Evolutionary conservation across 2,113 vertebrate genomes (phyloP), one percentile per base, ranked within the genome.

Genomic region (Noturus placidus): DNA sequence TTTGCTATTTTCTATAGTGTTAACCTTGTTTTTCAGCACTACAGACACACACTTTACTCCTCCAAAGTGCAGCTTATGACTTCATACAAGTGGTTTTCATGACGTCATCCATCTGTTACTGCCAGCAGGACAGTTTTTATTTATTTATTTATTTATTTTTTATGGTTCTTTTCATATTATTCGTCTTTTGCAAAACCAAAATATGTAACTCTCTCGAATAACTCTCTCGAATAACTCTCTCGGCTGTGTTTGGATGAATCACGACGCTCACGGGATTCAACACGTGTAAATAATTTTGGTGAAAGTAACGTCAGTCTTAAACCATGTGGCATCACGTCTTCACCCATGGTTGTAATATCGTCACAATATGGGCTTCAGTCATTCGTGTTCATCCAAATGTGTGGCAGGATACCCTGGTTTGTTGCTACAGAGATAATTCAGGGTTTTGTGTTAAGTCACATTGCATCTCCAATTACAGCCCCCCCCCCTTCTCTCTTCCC

Each of bases 361-460:
- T 20, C 19, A 1, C 19, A 25, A 14, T 22, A 22, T 80, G 33
- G 5, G 20, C 25, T 25, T 20, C 11, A 20, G 3, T 57, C 78
- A 33, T 57, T 57, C 17, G 5, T 1, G 25, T 35, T 80, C 77
- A 0, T 57, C n/a, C 17, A 25, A 59, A 81, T 33, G 35, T 92
- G 90, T 91, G 92, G 56, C 11, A 92, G 88, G 87, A 89, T 87
- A 85, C 89, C 77, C 88, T 74, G 87, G 22, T 89, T 79, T 92
- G 86, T 77, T 89, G 82, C 85, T 89, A 81, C 92, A 92, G 93
- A 93, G 93, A 95, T 91, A 92, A 88, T 90, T 90, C 92, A 61
- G 87, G 88, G 93, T 88, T 91, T 90, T 91, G 72, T 89, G 69
- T 90, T 87, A 87, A 84, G 86, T 87, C 83, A 86, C 87, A 85